phyloP scores from a whole-genome alignment of 2,113 vertebrate species.

The Arothron firmamentum region DNA sequence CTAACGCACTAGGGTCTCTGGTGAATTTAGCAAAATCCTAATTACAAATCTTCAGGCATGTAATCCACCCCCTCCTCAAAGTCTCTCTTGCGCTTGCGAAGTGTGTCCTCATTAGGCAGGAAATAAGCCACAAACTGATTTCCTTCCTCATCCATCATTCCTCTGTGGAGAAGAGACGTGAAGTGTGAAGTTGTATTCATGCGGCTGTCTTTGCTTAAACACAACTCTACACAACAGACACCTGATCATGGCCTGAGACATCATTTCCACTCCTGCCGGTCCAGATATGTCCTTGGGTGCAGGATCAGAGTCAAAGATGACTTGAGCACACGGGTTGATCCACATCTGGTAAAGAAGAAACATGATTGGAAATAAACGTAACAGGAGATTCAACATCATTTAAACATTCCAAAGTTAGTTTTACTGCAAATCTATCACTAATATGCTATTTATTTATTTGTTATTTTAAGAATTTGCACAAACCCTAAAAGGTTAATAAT shows the following conservation, averaged over 20 bases:
- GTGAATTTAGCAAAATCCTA: background rate
- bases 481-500: background rate
- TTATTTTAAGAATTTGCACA: background rate
- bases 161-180: conserved; percentile 65
- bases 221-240: conserved; percentile 21
- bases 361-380: background rate
- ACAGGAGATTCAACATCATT: background rate
- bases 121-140: conserved; percentile 98
- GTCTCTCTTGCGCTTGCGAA: conserved; percentile 91
- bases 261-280: conserved; percentile 85
- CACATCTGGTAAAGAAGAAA: conserved; percentile 79
- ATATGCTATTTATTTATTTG: no score
- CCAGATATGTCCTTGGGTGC: conserved; percentile 86
- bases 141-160: conserved; percentile 97
- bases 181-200: background rate
- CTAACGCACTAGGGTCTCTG: background rate
- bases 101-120: conserved; percentile 86
- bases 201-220: background rate
- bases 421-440: no score
- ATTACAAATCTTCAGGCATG: conserved; percentile 87
- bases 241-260: conserved; percentile 98
- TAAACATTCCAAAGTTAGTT: background rate
- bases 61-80: conserved; percentile 87
- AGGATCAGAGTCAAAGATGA: conserved; percentile 93
- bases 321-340: conserved; percentile 95